phyloP scores from a whole-genome alignment of 2,797 vertebrate species.

The Chrosomus eos region DNA sequence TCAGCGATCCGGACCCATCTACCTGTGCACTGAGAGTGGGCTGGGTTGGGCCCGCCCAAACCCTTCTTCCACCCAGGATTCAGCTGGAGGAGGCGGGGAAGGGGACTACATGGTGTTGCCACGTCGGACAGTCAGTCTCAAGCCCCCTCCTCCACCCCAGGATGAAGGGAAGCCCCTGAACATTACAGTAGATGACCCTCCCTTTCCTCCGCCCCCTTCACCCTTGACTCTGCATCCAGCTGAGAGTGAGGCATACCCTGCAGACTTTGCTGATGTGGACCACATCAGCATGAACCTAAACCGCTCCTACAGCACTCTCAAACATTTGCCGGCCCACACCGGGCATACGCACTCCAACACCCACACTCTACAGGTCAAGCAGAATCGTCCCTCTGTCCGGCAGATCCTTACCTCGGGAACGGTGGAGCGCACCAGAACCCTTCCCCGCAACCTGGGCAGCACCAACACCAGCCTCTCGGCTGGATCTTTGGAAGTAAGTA shows the following conservation, averaged over 20 bases:
- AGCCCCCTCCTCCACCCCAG: constrained; percentile 80
- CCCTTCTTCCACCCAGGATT: constrained; percentile 76
- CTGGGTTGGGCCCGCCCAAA: constrained; percentile 88
- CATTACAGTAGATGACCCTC: constrained; percentile 85
- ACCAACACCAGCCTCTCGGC: constrained; percentile 89
- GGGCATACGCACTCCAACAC: constrained; percentile 71
- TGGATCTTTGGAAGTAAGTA: constrained; percentile 96
- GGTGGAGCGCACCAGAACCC: constrained; percentile 94
- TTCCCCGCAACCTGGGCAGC: constrained; percentile 95
- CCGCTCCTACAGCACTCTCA: constrained; percentile 93
- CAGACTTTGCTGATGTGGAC: constrained; percentile 85
- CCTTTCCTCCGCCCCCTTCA: constrained; percentile 80
- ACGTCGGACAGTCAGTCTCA: constrained; percentile 91
- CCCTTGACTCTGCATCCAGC: constrained; percentile 81
- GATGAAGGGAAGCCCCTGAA: constrained; percentile 85
- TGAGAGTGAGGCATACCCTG: constrained; percentile 88
- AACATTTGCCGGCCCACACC: constrained; percentile 82
- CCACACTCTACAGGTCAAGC: constrained; percentile 92
- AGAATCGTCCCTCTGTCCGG: constrained; percentile 88
- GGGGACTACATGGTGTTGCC: constrained; percentile 99
- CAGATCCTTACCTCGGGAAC: constrained; percentile 90
- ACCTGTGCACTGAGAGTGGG: constrained; percentile 93
- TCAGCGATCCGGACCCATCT: constrained; percentile 82
- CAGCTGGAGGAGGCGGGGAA: constrained; percentile 76
- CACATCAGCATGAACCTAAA: constrained; percentile 87